phyloP scores from a whole-genome alignment of 2,888 invertebrate species.

The Leptothorax acervorum region DNA sequence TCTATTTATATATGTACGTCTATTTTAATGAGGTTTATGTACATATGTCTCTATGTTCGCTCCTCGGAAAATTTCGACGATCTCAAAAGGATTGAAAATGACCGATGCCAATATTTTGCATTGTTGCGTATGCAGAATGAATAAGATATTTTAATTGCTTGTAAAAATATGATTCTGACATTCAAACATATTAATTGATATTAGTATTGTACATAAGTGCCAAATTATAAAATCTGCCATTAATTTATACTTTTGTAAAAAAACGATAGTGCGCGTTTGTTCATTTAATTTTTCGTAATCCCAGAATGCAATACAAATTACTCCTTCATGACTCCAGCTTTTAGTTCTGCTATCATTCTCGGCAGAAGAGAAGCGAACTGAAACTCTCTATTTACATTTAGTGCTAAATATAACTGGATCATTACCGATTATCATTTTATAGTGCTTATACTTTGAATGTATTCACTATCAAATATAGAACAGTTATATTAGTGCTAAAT shows the following conservation, averaged over 20 bases:
- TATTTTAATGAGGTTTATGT: constrained; percentile 44
- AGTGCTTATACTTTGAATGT: not conserved
- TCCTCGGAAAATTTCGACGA: constrained; percentile 16
- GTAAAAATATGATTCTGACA: constrained; percentile 18
- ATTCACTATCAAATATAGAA: not conserved
- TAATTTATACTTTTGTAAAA: constrained; percentile 37
- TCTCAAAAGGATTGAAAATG: constrained; percentile 6
- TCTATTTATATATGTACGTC: constrained; percentile 26
- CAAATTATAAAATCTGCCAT: constrained; percentile 59
- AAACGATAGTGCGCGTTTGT: constrained; percentile 4
- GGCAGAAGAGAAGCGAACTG: not conserved
- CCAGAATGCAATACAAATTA: constrained; percentile 8
- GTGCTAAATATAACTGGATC: not conserved
- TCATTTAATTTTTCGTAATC: constrained; percentile 19
- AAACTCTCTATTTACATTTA: constrained; percentile 21
- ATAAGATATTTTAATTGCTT: constrained; percentile 24
- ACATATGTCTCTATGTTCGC: constrained; percentile 27
- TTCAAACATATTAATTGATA: constrained; percentile 44
- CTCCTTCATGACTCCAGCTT: not conserved
- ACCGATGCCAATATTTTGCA: not conserved
- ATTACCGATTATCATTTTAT: not conserved
- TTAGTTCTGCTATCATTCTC: not conserved
- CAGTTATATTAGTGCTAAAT: constrained; percentile 1
- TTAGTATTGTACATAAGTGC: constrained; percentile 56
- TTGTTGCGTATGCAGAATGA: constrained; percentile 26